Percentiles rank a stretch among this genome's conserved stretches.
phyloP scores from a whole-genome alignment of 2,797 vertebrate species.

The Gallinago solitaria region DNA sequence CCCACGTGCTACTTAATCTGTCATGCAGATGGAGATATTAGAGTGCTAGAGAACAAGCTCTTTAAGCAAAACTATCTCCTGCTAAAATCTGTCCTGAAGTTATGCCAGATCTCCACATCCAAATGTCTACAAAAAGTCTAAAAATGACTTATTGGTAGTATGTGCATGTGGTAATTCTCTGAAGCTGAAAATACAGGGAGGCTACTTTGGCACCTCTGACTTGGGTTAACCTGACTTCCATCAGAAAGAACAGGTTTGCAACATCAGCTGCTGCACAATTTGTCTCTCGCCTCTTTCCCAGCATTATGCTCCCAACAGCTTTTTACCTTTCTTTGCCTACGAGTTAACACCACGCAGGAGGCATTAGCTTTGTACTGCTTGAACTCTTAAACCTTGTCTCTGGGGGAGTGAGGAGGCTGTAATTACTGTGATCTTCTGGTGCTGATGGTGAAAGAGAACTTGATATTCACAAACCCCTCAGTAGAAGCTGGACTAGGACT shows the following conservation, averaged over 20 bases:
- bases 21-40: neutral
- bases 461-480: neutral
- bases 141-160: neutral
- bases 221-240: neutral
- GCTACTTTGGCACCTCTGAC: accelerated
- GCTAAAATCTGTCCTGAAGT: neutral
- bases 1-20: neutral
- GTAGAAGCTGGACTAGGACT: neutral
- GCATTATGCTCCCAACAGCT: neutral
- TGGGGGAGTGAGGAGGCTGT: neutral
- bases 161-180: neutral
- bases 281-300: neutral
- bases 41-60: neutral
- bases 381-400: neutral
- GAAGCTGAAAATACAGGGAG: accelerated
- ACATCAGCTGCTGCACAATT: neutral
- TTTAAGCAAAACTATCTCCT: neutral
- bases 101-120: neutral
- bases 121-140: too few relatives aligned
- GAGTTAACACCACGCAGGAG: neutral
- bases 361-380: neutral
- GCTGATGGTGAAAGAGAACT: neutral
- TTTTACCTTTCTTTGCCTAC: neutral
- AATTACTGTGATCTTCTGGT: neutral
- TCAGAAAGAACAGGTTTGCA: neutral